These are phyloP conservation scores for Halcyon chelicuti DNA, from an alignment of 2,797 vertebrate species.

Conservation along the genomic window DNA sequence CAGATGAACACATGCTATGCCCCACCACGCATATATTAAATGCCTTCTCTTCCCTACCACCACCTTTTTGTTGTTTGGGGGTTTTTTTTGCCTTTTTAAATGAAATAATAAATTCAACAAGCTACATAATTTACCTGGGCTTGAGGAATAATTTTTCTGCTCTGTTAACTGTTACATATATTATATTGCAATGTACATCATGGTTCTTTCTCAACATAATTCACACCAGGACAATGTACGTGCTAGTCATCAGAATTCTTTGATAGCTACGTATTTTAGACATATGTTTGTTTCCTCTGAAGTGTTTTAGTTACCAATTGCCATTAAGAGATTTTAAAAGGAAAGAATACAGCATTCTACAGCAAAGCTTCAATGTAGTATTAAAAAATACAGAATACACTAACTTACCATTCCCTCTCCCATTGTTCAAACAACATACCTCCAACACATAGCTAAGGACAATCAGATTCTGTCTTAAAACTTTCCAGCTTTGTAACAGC, in stretches of 20 bases:
- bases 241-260: background rate
- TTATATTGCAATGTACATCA: background rate
- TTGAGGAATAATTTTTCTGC: background rate
- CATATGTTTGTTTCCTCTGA: background rate
- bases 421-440: background rate
- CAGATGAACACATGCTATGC: background rate
- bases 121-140: background rate
- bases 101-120: background rate
- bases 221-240: background rate
- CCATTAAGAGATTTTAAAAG: background rate
- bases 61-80: too few species aligned
- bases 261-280: background rate
- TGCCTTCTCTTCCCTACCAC: background rate
- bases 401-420: background rate
- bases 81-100: background rate
- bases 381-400: background rate
- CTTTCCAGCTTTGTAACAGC: background rate
- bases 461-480: background rate
- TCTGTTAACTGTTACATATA: background rate
- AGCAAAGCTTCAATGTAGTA: background rate
- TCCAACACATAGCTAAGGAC: background rate
- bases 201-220: background rate
- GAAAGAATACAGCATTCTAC: background rate
- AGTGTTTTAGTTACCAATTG: background rate
- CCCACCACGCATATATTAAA: background rate